Conservation (phyloP, 2,113 vertebrate species). For the Odontesthes bonariensis region DNA sequence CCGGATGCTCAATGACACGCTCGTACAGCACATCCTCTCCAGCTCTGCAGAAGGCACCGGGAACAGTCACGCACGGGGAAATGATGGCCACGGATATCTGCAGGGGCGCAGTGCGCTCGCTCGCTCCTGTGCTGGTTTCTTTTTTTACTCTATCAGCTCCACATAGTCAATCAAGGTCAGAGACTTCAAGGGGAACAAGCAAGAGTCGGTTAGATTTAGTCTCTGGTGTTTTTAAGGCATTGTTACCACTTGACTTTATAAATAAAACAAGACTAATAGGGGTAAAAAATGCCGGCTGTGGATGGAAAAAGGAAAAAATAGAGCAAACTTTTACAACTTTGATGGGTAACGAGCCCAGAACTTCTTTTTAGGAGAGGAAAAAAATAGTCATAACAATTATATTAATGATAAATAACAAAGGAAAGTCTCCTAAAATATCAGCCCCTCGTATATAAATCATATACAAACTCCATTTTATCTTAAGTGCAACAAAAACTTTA, state of each 20-base stretch:
- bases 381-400: too few relatives aligned
- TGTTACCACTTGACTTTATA: constrained; percentile 41
- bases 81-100: constrained; percentile 58
- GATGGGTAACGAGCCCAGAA: constrained; percentile 18
- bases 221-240: constrained; percentile 44
- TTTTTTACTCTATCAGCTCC: constrained; percentile 41
- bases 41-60: constrained; percentile 22
- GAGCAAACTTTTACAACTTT: too few relatives aligned
- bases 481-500: too few relatives aligned
- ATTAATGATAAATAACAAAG: constrained; percentile 10
- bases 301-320: background rate
- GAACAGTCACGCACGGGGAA: constrained; percentile 32
- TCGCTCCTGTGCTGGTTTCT: constrained; percentile 13
- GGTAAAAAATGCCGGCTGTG: background rate
- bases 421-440: background rate
- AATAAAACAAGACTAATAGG: constrained; percentile 4
- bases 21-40: constrained; percentile 46
- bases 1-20: constrained; percentile 61
- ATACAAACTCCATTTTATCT: too few relatives aligned
- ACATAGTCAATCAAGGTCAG: constrained; percentile 56
- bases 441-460: too few relatives aligned
- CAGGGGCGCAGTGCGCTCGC: constrained; percentile 54
- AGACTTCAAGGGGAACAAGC: constrained; percentile 29
- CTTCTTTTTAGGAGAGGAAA: constrained; percentile 1
- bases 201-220: constrained; percentile 13